Evolutionary conservation across 1,140 invertebrate genomes (phyloP).

Genomic region (Sinonovacula constricta): DNA sequence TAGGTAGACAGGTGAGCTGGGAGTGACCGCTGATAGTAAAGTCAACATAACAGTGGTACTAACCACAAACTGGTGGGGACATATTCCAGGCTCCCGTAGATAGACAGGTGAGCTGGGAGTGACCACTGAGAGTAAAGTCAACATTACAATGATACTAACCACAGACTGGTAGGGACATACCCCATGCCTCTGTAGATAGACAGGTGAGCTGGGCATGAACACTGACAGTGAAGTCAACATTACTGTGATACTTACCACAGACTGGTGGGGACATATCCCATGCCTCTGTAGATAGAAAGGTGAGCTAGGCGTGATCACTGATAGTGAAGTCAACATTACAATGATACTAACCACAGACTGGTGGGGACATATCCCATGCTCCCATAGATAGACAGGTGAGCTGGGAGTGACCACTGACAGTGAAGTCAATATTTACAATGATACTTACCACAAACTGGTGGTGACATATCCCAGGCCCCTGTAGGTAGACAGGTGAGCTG

Average conservation of each 20-base stretch:
- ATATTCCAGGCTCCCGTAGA: too few species aligned
- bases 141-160: too few species aligned
- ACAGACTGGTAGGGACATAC: neutral
- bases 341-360: too few species aligned
- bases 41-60: constrained; percentile 27
- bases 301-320: constrained; percentile 6
- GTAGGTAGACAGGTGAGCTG: constrained; percentile 5
- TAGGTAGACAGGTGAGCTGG: neutral
- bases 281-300: constrained; percentile 19
- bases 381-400: too few species aligned
- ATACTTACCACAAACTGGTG: constrained; percentile 23
- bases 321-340: constrained; percentile 30
- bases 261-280: constrained; percentile 23
- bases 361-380: too few species aligned
- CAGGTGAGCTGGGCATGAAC: neutral
- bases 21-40: constrained; percentile 26
- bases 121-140: too few species aligned
- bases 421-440: too few species aligned
- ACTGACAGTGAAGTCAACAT: neutral
- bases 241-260: constrained; percentile 12
- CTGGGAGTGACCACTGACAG: too few species aligned
- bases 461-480: constrained; percentile 3
- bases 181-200: neutral
- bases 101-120: too few species aligned
- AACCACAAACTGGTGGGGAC: too few species aligned